These are phyloP conservation scores for Drosophila kanekoi DNA, from an alignment of 2,888 invertebrate genomes.

Conservation along the genomic window DNA sequence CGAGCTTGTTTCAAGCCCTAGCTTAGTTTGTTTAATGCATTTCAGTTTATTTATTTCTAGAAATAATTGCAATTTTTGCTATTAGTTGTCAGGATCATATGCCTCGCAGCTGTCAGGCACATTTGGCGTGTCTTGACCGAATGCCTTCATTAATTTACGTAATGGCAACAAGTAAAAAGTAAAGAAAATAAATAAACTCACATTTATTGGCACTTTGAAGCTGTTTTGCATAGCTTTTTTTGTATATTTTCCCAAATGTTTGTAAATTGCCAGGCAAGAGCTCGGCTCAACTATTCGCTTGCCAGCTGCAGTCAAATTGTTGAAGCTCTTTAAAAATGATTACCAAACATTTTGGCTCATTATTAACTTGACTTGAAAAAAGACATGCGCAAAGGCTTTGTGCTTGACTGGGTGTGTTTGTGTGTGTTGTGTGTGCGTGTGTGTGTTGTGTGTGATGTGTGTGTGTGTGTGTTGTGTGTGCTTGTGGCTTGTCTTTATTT, in stretches of 20 bases:
- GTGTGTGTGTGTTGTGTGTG: constrained; percentile 4
- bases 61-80: no score
- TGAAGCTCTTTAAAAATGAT: constrained; percentile 59
- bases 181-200: not conserved
- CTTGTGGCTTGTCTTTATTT: constrained; percentile 46
- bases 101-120: not conserved
- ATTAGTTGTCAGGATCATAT: no score
- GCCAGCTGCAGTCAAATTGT: constrained; percentile 49
- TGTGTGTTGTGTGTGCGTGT: constrained; percentile 7
- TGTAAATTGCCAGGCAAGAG: constrained; percentile 13
- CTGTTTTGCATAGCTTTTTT: constrained; percentile 9
- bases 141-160: not conserved
- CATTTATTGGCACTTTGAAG: constrained; percentile 11
- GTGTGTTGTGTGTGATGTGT: constrained; percentile 6
- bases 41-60: no score
- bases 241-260: not conserved
- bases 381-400: constrained; percentile 13
- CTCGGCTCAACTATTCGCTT: constrained; percentile 18
- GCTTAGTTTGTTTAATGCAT: no score
- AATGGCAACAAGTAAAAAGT: not conserved
- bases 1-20: no score
- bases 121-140: not conserved
- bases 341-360: constrained; percentile 73
- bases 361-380: constrained; percentile 52
- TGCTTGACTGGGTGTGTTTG: not conserved